These are phyloP conservation scores for Stenodema calcarata DNA, from an alignment of 2,888 invertebrate species.

Conservation along the genomic window DNA sequence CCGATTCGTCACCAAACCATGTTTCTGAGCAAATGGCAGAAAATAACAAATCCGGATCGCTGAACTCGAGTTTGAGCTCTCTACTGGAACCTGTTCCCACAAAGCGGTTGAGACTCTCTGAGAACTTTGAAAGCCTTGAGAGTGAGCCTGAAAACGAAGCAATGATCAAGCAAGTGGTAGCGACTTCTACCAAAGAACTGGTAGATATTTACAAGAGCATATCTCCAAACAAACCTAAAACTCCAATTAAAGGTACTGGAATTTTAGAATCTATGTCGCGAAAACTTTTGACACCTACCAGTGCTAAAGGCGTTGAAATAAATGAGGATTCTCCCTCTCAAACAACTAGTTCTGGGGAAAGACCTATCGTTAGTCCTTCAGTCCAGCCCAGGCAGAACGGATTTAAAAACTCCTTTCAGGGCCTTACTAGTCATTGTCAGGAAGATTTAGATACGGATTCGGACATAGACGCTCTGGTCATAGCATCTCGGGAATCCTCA, in stretches of 20 bases:
- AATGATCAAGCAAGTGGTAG: background rate
- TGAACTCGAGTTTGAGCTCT: background rate
- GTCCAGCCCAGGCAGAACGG: background rate
- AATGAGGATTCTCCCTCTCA: background rate
- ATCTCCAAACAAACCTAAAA: background rate
- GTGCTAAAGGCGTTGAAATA: background rate
- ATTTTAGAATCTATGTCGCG: background rate
- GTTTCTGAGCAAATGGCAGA: background rate
- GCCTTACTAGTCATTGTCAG: background rate
- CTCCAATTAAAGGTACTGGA: background rate
- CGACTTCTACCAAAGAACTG: background rate
- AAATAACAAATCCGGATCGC: background rate
- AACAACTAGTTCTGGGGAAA: background rate
- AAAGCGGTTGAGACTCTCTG: too few relatives aligned
- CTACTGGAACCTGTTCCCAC: background rate
- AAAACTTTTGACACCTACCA: background rate
- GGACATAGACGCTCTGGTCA: background rate
- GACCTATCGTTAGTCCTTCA: background rate
- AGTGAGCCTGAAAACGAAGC: background rate
- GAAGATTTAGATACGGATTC: background rate
- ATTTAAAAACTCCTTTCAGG: background rate
- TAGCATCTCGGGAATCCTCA: background rate
- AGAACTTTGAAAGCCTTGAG: too few relatives aligned
- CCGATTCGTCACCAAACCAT: conserved; percentile 16
- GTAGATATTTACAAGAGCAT: background rate